A percentile compares a stretch with the other conserved stretches of the same genome.
phyloP scores from a whole-genome alignment of 2,888 invertebrate genomes.

The Mesochorus sp. region DNA sequence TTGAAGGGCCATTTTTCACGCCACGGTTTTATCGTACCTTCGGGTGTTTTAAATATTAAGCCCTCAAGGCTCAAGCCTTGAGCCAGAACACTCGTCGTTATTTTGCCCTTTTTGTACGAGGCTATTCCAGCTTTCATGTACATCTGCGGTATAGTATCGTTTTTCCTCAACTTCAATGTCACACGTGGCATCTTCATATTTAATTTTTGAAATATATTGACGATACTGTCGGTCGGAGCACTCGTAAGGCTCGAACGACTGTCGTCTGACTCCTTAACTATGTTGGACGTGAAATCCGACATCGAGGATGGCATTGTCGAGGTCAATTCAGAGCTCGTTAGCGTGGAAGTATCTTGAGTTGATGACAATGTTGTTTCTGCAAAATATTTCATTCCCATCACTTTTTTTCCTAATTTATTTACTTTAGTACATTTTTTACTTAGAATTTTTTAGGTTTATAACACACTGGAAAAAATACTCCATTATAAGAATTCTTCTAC shows the following conservation, averaged over 20 bases:
- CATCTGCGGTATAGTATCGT: constrained; percentile 76
- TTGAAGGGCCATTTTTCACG: constrained; percentile 87
- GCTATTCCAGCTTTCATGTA: constrained; percentile 77
- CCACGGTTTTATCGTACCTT: constrained; percentile 83
- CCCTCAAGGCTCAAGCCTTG: constrained; percentile 75
- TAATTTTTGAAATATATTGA: constrained; percentile 24
- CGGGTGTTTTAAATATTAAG: constrained; percentile 76
- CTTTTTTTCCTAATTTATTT: too few species aligned
- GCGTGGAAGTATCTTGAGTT: background rate
- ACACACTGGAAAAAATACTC: too few species aligned
- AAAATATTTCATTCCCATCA: too few species aligned
- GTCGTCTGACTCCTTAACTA: background rate
- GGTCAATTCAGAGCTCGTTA: background rate
- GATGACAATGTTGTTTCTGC: background rate
- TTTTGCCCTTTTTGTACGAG: constrained; percentile 77
- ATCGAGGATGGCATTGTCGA: background rate
- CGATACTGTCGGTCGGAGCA: background rate
- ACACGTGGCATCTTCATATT: constrained; percentile 72
- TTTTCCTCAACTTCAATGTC: constrained; percentile 72
- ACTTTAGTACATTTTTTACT: too few species aligned
- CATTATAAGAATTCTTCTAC: too few species aligned
- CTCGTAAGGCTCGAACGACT: background rate
- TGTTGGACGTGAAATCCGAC: background rate
- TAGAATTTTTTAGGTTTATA: too few species aligned
- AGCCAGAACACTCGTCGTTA: constrained; percentile 76